Evolutionary conservation across 2,888 invertebrate genomes (phyloP).

Genomic region (Drosophila cyrtoloma): DNA sequence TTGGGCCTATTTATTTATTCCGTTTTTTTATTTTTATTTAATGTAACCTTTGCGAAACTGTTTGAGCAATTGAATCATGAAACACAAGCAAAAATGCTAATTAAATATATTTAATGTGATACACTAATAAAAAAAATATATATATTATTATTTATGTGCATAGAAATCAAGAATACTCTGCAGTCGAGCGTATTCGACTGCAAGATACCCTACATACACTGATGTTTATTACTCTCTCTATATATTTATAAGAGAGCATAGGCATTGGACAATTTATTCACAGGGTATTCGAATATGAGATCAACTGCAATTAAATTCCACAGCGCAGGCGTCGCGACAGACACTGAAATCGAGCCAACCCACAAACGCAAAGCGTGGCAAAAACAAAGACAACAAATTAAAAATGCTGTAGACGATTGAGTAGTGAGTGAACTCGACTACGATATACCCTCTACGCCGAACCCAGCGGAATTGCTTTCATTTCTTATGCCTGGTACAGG

Average conservation of each 20-base stretch:
- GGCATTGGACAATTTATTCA: neutral
- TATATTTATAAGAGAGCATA: neutral
- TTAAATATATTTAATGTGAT: conserved; percentile 35
- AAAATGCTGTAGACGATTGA: neutral
- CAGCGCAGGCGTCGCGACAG: conserved; percentile 40
- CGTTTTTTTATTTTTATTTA: neutral
- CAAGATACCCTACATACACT: neutral
- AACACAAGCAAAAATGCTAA: conserved; percentile 41
- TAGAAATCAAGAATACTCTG: conserved; percentile 6
- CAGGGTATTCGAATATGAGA: neutral
- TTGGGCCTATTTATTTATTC: conserved; percentile 29
- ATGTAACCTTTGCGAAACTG: conserved; percentile 28
- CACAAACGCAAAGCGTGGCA: conserved; percentile 18
- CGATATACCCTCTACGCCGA: neutral
- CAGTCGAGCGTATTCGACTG: neutral
- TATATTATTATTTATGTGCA: conserved; percentile 15
- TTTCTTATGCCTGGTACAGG: neutral
- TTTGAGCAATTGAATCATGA: conserved; percentile 43
- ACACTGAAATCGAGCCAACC: conserved; percentile 14
- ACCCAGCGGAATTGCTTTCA: neutral
- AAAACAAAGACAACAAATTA: neutral
- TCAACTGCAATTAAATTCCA: conserved; percentile 17
- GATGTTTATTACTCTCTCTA: neutral
- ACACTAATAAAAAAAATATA: conserved; percentile 16
- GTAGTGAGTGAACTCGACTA: neutral